Conservation (phyloP, 2,797 vertebrate species). For the Jordanella pulchra region DNA sequence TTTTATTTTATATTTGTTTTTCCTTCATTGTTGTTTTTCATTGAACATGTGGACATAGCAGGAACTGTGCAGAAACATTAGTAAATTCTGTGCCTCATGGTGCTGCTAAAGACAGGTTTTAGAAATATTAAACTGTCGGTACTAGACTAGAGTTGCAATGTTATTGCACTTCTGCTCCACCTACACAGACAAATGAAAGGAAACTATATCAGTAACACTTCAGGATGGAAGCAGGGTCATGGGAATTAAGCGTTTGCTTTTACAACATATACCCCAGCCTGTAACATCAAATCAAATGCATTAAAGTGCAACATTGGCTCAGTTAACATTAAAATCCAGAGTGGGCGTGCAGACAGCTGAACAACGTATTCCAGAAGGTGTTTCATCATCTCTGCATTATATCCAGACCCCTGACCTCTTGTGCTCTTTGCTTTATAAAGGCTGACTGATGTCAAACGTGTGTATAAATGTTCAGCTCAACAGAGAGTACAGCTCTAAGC, state of each 20-base stretch:
- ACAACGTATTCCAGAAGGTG: conserved; percentile 52
- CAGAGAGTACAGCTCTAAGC: conserved; percentile 36
- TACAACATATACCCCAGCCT: conserved; percentile 19
- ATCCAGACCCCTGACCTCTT: conserved; percentile 44
- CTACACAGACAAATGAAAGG: conserved; percentile 44
- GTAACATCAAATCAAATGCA: conserved; percentile 27
- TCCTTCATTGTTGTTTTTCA: not conserved
- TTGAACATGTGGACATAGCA: not conserved
- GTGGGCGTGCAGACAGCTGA: conserved; percentile 30
- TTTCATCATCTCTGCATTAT: conserved; percentile 62
- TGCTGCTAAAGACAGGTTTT: conserved; percentile 26
- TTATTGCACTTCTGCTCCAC: conserved; percentile 57
- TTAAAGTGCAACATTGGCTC: conserved; percentile 25
- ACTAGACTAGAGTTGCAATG: conserved; percentile 49
- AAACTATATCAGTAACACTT: conserved; percentile 50
- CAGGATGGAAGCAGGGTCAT: conserved; percentile 23
- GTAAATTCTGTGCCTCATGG: conserved; percentile 7
- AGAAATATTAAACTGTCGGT: conserved; percentile 38
- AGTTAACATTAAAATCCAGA: conserved; percentile 23
- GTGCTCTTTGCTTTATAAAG: conserved; percentile 28
- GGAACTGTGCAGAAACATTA: not conserved
- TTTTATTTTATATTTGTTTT: not conserved
- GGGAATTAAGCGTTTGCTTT: conserved; percentile 38
- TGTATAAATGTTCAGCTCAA: conserved; percentile 42
- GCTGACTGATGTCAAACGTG: conserved; percentile 45